Evolutionary conservation across 2,797 vertebrate species (phyloP), one percentile per base, ranked within the genome.

Genomic region (Amblyopsis hoosieri): DNA sequence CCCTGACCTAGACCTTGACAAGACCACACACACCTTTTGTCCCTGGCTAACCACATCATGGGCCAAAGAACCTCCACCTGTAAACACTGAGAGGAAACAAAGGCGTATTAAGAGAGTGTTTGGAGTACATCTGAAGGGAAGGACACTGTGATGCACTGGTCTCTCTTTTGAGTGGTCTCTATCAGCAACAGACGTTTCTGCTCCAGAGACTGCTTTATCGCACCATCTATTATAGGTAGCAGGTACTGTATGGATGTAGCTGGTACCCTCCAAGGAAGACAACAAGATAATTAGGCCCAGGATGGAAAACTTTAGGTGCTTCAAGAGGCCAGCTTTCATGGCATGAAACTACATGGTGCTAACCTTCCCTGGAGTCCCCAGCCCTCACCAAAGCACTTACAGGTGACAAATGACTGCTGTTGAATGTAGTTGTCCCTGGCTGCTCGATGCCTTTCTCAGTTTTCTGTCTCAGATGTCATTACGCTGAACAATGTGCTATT

Each of bases 381-480:
- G 74, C 62, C 65, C 67, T 29, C 62, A 49, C 64, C 72, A 51
- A 53, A 69, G 76, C 84, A 74, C 79, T 89, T 85, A 85, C 79
- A 23, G 58, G 66, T 85, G 89, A 90, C 83, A 87, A 87, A 91
- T 74, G 78, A 78, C 75, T 81, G 69, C 83, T 76, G 75, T 37
- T 80, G 78, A 83, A 70, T 69, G 70, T 58, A 59, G 67, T 45
- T 61, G 76, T 85, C 81, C 67, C 79, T 74, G 13, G 73, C 79
- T 69, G 62, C 66, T 12, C 47, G 46, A 45, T 46, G 17, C 45
- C 72, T 71, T 17, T 60, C 59, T 71, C 67, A 56, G 9, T 78
- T 69, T 69, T 69, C 66, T 56, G 56, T 75, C 75, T 79, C 69
- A 9, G 9, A 72, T 86, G 81, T 84, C 76, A 87, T 90, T 87